Evolutionary conservation across 1,140 invertebrate species (phyloP), one percentile per base, ranked within the genome.

Genomic region (Calephelis nemesis): DNA sequence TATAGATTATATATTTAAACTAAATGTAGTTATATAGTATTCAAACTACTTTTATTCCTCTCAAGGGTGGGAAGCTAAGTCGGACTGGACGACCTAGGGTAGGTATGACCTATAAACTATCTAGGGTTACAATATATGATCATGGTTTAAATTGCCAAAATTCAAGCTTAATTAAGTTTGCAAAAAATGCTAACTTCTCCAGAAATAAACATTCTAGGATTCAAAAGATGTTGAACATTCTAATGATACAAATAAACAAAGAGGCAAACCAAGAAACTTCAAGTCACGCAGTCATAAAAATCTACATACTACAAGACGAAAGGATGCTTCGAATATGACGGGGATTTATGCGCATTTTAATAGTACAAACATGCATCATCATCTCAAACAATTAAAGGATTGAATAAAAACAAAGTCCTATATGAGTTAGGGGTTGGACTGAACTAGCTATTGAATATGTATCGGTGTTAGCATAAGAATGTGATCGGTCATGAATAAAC

Each of bases 361-460:
- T 66, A 45, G 52, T 50, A 47, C 13, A 47, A 19, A 54, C 64
- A 45, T 66, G 64, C 64, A 66, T 9, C 52, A 66, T 66, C 64
- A 66, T 66, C 50, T 58, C 50, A 54, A 66, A 66, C 65, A 66
- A 66, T 66, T 66, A 66, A 66, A 66, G 64, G 45, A 66, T 45
- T 66, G 54, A 63, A 47, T 66, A 15, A 52, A 54, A 66, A 66
- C 65, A 66, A 66, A 66, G 65, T 58, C 45, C 19, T 12, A 54
- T 60, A 66, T 54, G 13, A 60, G 39, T 60, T 45, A 58, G 15
- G 65, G 65, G 65, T 47, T 45, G 50, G 39, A 66, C 40, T 54
- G 40, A 66, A 47, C 47, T 15, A 54, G 54, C 11, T 45, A 47
- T 47, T 66, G 65, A 66, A 66, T 58, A 58, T 58, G 65, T 66